Percentiles rank a stretch among this genome's conserved stretches.
These are phyloP conservation scores for Spea hammondii DNA, from an alignment of 2,797 vertebrate species.

Conservation along the genomic window DNA sequence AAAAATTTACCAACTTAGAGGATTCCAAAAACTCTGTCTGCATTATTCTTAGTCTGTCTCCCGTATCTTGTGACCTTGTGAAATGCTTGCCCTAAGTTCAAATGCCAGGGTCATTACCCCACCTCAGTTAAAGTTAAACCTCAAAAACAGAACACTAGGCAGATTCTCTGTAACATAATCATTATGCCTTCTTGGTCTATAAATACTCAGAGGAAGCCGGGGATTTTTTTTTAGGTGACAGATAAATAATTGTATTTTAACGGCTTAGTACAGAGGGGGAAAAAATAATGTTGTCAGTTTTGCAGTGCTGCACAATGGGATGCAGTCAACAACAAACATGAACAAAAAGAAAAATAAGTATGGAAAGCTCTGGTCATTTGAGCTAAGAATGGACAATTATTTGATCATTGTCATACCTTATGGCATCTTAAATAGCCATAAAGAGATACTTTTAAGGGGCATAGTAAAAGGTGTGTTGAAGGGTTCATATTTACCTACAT, in stretches of 20 bases:
- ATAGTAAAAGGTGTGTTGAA: too few species aligned
- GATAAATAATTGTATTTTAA: conserved; percentile 29
- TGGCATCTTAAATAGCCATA: too few species aligned
- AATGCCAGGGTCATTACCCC: conserved; percentile 31
- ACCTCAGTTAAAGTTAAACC: conserved; percentile 42
- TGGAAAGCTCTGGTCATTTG: too few species aligned
- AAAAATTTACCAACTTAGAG: conserved; percentile 11
- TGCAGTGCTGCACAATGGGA: too few species aligned
- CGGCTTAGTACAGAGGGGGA: background rate
- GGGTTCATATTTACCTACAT: too few species aligned
- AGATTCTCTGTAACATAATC: background rate
- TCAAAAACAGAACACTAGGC: conserved; percentile 9
- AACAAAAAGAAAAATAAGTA: too few species aligned
- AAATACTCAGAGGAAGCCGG: conserved; percentile 32
- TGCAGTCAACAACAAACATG: too few species aligned
- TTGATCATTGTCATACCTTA: too few species aligned
- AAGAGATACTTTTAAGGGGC: too few species aligned
- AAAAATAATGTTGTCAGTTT: background rate
- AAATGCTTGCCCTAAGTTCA: conserved; percentile 26
- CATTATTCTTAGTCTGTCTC: conserved; percentile 45
- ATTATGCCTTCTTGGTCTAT: conserved; percentile 22
- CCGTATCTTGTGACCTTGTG: conserved; percentile 17
- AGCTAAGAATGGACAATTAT: too few species aligned
- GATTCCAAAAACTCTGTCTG: conserved; percentile 23
- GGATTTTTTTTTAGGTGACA: conserved; percentile 25